A percentile compares a stretch with the other conserved stretches of the same genome.
phyloP scores from a whole-genome alignment of 2,113 vertebrate genomes.

The Carassius auratus region DNA sequence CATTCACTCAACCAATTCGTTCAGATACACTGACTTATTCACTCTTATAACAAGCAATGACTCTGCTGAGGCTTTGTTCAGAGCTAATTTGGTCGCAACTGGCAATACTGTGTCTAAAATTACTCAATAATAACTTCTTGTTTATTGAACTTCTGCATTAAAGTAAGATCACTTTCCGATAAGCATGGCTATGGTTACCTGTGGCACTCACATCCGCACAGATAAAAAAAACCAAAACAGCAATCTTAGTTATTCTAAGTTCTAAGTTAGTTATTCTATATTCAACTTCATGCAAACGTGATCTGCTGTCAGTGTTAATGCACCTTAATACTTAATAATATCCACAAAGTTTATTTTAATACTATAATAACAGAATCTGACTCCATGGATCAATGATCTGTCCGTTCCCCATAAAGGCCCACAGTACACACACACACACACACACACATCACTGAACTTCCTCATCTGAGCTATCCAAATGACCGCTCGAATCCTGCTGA shows the following conservation, averaged over 20 bases:
- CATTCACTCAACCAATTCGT: background rate
- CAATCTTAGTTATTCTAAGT: too few relatives aligned
- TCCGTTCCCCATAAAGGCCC: conserved; percentile 16
- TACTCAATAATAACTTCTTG: background rate
- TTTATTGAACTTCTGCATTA: background rate
- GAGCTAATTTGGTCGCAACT: background rate
- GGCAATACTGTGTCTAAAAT: background rate
- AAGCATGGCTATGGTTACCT: background rate
- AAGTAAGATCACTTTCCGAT: background rate
- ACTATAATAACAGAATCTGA: conserved; percentile 28
- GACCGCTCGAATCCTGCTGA: conserved; percentile 34
- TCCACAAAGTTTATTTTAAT: background rate
- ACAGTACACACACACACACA: background rate
- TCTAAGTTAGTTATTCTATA: too few relatives aligned
- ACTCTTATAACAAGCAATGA: background rate
- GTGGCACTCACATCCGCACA: background rate
- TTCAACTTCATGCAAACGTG: background rate
- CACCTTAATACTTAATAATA: background rate
- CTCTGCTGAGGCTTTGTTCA: background rate
- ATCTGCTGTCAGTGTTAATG: background rate
- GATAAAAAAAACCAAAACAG: too few relatives aligned
- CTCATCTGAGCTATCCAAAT: conserved; percentile 16
- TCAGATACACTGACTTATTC: background rate
- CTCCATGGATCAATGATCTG: conserved; percentile 36
- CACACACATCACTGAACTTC: conserved; percentile 46